Conservation (phyloP, 2,797 vertebrate genomes). For the Octomys mimax region DNA sequence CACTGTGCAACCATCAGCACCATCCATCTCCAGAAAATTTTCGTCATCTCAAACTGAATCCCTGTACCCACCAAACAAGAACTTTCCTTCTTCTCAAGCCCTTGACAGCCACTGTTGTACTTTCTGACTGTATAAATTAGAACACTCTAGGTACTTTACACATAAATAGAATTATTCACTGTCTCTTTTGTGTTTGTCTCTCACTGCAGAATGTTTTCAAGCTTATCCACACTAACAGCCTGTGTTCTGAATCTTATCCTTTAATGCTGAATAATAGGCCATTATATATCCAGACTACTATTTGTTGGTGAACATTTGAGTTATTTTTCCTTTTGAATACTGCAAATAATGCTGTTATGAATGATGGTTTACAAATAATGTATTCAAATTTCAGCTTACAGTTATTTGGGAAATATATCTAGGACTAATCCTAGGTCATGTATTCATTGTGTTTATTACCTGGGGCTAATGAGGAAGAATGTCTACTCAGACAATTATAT, state of each 20-base stretch:
- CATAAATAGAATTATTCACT: neutral
- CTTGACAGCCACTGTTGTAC: neutral
- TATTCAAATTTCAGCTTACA: slow-evolving; percentile 6
- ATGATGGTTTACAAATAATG: neutral
- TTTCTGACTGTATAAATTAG: slow-evolving; percentile 30
- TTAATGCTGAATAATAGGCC: slow-evolving; percentile 9
- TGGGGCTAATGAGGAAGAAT: slow-evolving; percentile 14
- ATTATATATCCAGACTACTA: neutral
- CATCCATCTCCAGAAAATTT: slow-evolving; percentile 48
- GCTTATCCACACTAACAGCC: neutral
- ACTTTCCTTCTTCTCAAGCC: neutral
- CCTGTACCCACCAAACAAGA: slow-evolving; percentile 26
- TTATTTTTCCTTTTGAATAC: neutral
- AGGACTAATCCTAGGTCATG: slow-evolving; percentile 18
- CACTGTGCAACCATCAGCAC: neutral
- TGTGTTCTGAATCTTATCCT: neutral
- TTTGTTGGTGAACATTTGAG: slow-evolving; percentile 5
- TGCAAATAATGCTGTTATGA: slow-evolving; percentile 15
- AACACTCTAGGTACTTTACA: neutral
- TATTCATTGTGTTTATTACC: slow-evolving; percentile 35
- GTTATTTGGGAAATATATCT: neutral
- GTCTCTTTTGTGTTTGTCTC: neutral
- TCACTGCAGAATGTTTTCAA: slow-evolving; percentile 33
- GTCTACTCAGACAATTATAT: slow-evolving; percentile 26
- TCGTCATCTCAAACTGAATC: slow-evolving; percentile 49